phyloP scores from a whole-genome alignment of 2,888 invertebrate genomes.

The Agrochola litura region DNA sequence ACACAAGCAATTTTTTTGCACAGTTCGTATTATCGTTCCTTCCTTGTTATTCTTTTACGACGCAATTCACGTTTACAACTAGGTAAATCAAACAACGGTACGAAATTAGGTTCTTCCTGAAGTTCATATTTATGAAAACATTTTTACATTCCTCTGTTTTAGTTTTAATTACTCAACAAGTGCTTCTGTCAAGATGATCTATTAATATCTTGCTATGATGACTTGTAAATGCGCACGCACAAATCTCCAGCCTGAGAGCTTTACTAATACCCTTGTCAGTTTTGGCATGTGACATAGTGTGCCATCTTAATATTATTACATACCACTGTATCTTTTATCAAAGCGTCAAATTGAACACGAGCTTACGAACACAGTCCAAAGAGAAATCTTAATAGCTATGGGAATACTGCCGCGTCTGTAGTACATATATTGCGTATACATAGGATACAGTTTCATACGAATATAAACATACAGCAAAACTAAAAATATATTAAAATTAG shows the following conservation, averaged over 20 bases:
- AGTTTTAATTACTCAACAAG: constrained; percentile 72
- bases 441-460: background rate
- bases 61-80: constrained; percentile 43
- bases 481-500: constrained; percentile 4
- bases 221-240: constrained; percentile 67
- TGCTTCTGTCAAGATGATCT: constrained; percentile 65
- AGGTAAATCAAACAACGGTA: constrained; percentile 45
- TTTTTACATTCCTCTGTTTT: constrained; percentile 58
- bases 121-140: constrained; percentile 35
- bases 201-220: constrained; percentile 68
- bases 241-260: constrained; percentile 58
- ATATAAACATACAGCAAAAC: constrained; percentile 25
- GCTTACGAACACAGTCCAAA: constrained; percentile 27
- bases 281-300: constrained; percentile 68
- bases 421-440: background rate
- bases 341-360: constrained; percentile 39
- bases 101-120: constrained; percentile 30
- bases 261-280: constrained; percentile 58
- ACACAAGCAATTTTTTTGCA: constrained; percentile 74
- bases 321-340: constrained; percentile 49
- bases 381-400: constrained; percentile 43
- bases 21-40: constrained; percentile 68
- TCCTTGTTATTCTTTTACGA: constrained; percentile 70
- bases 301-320: constrained; percentile 60
- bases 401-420: constrained; percentile 30